Percentiles rank a stretch among this genome's conserved stretches.
Conservation (phyloP, 2,888 invertebrate species). For the Chorisops tibialis region DNA sequence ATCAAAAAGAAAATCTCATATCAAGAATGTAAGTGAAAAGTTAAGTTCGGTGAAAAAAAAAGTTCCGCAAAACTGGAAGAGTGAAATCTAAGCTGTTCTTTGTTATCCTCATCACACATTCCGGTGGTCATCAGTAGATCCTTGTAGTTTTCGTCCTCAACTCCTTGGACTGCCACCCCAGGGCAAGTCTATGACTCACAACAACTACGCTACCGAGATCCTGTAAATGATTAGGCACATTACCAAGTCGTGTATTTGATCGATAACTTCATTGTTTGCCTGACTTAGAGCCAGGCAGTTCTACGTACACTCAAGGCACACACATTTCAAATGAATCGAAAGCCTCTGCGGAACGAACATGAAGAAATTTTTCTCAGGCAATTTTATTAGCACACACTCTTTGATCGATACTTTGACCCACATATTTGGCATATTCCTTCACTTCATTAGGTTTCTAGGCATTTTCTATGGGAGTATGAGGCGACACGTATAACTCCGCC, state of each 20-base stretch:
- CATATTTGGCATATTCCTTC: constrained; percentile 14
- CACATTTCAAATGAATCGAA: neutral
- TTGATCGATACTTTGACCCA: constrained; percentile 1
- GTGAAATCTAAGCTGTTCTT: too few relatives aligned
- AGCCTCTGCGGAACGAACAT: too few relatives aligned
- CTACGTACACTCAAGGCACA: neutral
- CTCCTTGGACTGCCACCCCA: too few relatives aligned
- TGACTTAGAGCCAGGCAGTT: neutral
- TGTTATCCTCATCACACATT: too few relatives aligned
- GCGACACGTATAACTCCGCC: too few relatives aligned
- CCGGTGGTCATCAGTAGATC: too few relatives aligned
- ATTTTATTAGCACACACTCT: too few relatives aligned
- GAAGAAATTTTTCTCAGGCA: too few relatives aligned
- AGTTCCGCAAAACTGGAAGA: too few relatives aligned
- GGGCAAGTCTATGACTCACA: constrained; percentile 2
- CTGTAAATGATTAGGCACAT: constrained; percentile 8
- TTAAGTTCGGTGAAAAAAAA: neutral
- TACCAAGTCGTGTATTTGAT: constrained; percentile 17
- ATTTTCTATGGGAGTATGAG: too few relatives aligned
- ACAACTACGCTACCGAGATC: neutral
- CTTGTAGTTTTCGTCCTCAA: too few relatives aligned
- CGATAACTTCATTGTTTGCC: constrained; percentile 20
- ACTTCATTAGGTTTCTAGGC: constrained; percentile 5
- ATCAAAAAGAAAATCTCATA: neutral
- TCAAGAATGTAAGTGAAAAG: constrained; percentile 4